Conservation (phyloP, 1,140 invertebrate species). For the Ostrea edulis region DNA sequence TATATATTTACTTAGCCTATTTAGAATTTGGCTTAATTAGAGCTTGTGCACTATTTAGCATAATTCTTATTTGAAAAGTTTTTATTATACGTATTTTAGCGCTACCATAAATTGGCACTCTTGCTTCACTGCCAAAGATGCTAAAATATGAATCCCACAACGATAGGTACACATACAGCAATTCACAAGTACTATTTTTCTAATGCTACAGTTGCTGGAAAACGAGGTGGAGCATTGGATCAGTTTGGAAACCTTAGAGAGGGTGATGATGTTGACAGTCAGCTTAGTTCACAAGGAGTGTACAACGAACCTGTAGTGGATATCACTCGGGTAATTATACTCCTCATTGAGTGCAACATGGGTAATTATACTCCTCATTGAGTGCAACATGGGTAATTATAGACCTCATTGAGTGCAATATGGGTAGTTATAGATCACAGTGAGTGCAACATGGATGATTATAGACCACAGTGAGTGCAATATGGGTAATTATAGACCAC, state of each 20-base stretch:
- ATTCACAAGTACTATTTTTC: too few species aligned
- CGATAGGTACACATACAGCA: too few species aligned
- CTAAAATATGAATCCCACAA: too few species aligned
- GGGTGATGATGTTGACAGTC: slow-evolving; percentile 31
- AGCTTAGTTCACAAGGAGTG: not conserved
- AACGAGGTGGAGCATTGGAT: not conserved
- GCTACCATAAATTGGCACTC: too few species aligned
- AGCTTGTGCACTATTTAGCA: too few species aligned
- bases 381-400: not conserved
- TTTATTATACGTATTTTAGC: too few species aligned
- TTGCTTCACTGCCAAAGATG: too few species aligned
- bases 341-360: not conserved
- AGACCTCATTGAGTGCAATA: not conserved
- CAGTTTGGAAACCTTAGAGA: slow-evolving; percentile 17
- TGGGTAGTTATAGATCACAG: not conserved
- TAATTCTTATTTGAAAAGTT: too few species aligned
- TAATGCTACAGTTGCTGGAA: not conserved
- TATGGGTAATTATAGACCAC: not conserved
- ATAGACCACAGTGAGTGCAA: not conserved
- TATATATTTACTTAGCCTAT: too few species aligned
- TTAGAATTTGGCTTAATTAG: too few species aligned
- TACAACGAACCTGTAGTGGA: not conserved
- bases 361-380: not conserved
- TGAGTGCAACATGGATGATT: not conserved
- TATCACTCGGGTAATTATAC: not conserved